phyloP scores from a whole-genome alignment of 2,113 vertebrate species.

The Planiliza haematocheilus region DNA sequence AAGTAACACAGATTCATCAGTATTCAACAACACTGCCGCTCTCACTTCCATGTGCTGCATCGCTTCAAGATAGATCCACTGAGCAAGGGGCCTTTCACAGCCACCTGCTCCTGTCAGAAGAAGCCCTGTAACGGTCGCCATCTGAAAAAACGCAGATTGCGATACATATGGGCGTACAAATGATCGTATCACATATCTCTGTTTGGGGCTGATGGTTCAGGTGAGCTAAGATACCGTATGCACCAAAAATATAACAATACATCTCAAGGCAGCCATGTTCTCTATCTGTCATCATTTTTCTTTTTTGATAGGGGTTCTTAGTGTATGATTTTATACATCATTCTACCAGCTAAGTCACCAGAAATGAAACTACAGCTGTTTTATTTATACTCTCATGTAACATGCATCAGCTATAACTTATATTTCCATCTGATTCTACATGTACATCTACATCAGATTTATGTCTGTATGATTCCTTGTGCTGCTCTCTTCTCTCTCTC shows the following conservation, averaged over 20 bases:
- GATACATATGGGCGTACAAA: conserved; percentile 8
- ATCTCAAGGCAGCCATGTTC: neutral
- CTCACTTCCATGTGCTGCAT: conserved; percentile 27
- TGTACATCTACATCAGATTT: too few relatives aligned
- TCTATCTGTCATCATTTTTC: neutral
- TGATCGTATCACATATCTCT: conserved; percentile 23
- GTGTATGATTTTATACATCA: too few relatives aligned
- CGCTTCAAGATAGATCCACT: conserved; percentile 22
- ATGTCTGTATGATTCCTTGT: too few relatives aligned
- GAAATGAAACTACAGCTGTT: too few relatives aligned
- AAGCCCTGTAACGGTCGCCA: neutral
- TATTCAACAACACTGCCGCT: conserved; percentile 24
- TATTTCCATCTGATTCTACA: too few relatives aligned
- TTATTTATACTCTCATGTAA: too few relatives aligned
- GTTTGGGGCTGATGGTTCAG: neutral
- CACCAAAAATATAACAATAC: conserved; percentile 3
- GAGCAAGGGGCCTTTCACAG: conserved; percentile 9
- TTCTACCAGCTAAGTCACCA: too few relatives aligned
- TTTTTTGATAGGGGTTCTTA: neutral
- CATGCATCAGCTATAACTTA: too few relatives aligned
- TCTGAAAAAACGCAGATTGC: neutral
- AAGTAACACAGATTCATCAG: conserved; percentile 30
- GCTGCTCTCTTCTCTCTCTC: too few relatives aligned
- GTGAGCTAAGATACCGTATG: conserved; percentile 3
- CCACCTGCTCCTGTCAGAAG: neutral